These are phyloP conservation scores for Scaptomyza caliginosa DNA, from an alignment of 2,888 invertebrate genomes.

Conservation along the genomic window DNA sequence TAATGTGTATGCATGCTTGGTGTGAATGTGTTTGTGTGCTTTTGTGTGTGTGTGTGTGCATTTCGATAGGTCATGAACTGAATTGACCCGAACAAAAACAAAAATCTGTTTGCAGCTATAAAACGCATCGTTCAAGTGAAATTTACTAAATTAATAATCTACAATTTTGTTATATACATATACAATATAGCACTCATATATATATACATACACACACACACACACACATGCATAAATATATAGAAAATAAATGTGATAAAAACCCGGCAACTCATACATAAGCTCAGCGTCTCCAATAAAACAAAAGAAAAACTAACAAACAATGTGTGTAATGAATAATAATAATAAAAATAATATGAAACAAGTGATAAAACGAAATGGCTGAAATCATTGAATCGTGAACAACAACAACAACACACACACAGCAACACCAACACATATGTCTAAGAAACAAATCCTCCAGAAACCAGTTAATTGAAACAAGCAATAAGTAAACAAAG, in stretches of 20 bases:
- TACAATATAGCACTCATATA: not conserved
- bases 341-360: not conserved
- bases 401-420: not conserved
- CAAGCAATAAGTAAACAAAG: not conserved
- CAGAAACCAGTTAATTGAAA: conserved; percentile 6
- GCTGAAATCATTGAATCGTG: conserved; percentile 9
- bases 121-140: conserved; percentile 5
- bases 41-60: conserved; percentile 12
- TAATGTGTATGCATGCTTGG: conserved; percentile 7
- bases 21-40: not conserved
- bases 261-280: conserved; percentile 6
- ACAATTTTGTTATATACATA: too few species aligned
- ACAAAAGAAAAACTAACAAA: too few species aligned
- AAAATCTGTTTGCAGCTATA: conserved; percentile 13
- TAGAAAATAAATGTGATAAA: conserved; percentile 9
- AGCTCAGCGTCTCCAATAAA: conserved; percentile 4
- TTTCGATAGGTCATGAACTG: conserved; percentile 74
- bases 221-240: conserved; percentile 2
- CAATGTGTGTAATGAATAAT: conserved; percentile 5
- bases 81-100: conserved; percentile 64
- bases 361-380: conserved; percentile 17
- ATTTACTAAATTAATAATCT: not conserved
- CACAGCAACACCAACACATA: not conserved
- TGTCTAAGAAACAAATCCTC: conserved; percentile 4
- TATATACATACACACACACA: not conserved